phyloP scores from a whole-genome alignment of 1,140 invertebrate genomes.

The Sinella curviseta region DNA sequence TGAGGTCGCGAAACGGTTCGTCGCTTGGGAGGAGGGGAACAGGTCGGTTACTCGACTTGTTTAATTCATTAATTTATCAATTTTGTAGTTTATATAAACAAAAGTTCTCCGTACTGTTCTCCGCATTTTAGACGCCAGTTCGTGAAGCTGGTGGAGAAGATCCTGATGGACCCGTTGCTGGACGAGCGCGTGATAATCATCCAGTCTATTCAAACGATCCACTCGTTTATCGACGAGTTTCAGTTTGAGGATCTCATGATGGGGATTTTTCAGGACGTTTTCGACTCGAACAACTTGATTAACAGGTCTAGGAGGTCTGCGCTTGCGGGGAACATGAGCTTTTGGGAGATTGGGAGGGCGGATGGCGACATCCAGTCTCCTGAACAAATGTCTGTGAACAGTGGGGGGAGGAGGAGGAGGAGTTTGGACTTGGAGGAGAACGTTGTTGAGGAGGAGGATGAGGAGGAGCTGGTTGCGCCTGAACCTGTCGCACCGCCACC shows the following conservation, averaged over 20 bases:
- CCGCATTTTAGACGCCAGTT: background rate
- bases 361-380: background rate
- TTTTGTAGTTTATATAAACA: no score
- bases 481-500: background rate
- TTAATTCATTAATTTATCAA: background rate
- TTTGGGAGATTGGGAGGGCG: background rate
- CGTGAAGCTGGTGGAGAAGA: background rate
- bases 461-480: background rate
- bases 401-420: background rate
- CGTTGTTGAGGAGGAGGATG: background rate
- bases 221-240: background rate
- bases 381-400: no score
- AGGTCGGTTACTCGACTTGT: background rate
- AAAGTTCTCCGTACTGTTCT: background rate
- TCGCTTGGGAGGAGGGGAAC: conserved; percentile 28
- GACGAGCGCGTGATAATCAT: conserved; percentile 29
- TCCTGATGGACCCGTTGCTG: conserved; percentile 25
- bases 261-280: conserved; percentile 30
- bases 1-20: background rate
- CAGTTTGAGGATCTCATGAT: conserved; percentile 29
- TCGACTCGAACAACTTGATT: background rate
- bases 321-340: background rate
- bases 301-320: no score
- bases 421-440: background rate
- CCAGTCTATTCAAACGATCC: background rate